Conservation (phyloP, 1,140 invertebrate genomes). For the Drosophila kurseongensis region DNA sequence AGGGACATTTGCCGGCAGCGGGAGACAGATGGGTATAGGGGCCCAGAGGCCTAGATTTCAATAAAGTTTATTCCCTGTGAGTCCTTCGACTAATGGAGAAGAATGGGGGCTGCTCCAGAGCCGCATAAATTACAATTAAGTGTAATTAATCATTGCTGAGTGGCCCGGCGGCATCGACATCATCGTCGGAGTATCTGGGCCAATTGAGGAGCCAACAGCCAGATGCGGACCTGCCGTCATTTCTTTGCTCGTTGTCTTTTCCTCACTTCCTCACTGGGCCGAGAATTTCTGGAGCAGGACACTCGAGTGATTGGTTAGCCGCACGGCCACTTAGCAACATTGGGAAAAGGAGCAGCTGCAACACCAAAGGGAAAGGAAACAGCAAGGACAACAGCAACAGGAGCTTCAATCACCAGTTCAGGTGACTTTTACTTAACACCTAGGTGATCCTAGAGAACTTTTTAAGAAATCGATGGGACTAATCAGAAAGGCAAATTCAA, state of each 20-base stretch:
- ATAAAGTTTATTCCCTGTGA: conserved; percentile 47
- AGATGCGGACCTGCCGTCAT: conserved; percentile 68
- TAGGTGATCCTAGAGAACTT: neutral
- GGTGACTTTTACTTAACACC: conserved; percentile 56
- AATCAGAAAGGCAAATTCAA: no score
- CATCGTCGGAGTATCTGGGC: conserved; percentile 23
- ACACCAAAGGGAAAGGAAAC: conserved; percentile 2
- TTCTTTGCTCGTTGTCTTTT: conserved; percentile 41
- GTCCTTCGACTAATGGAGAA: conserved; percentile 51
- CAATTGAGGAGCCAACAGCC: conserved; percentile 49
- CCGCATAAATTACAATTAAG: conserved; percentile 80
- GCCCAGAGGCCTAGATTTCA: conserved; percentile 60
- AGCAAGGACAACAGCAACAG: conserved; percentile 28
- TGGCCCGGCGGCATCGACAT: conserved; percentile 45
- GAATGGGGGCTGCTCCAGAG: conserved; percentile 33
- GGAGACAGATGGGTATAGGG: conserved; percentile 1
- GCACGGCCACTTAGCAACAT: conserved; percentile 58
- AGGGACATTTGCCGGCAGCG: conserved; percentile 17
- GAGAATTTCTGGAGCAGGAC: conserved; percentile 6
- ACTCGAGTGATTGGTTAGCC: conserved; percentile 66
- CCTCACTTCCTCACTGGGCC: neutral
- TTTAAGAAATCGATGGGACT: neutral
- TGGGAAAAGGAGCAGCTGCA: conserved; percentile 41
- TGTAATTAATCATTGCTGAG: conserved; percentile 79
- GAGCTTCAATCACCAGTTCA: conserved; percentile 15